Evolutionary conservation across 1,140 invertebrate species (phyloP), one percentile per base, ranked within the genome.

Genomic region (Physella acuta): DNA sequence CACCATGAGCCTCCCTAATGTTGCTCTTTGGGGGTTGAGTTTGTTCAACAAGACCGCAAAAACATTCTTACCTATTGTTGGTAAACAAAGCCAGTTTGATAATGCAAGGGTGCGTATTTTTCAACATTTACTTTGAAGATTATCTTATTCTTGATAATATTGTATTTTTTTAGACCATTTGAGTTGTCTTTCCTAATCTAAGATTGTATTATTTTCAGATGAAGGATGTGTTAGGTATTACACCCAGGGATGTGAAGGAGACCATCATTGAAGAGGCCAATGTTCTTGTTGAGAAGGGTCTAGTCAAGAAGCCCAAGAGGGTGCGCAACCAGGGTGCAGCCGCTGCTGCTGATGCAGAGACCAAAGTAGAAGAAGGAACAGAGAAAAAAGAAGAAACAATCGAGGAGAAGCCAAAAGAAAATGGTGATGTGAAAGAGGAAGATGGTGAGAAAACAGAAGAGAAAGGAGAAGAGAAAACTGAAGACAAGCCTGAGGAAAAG

Each of bases 191-290:
- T 44, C n/a, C 5, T n/a, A 16, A n/a, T 63, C 31, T n/a, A 14
- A 31, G 26, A 31, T 5, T 31, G 5, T 61, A 24, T 33, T 49
- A 31, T 51, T 55, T 67, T 16, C 72, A 85, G 83, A 84, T 86
- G 78, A 82, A 81, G 73, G 79, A 82, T 53, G 72, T 85, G 20
- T 76, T 87, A 16, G 82, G 78, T n/a, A 80, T 87, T 24, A 77
- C 79, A 44, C 85, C 83, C 55, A 73, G 73, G 36, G 78, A 85
- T 60, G 64, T 78, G 8, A 82, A 86, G 67, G 80, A 83, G 11
- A 85, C 85, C 1, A 67, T 88, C 4, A 75, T 87, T 37, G 87
- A 88, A 56, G 87, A 86, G 81, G 85, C 84, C 5, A 84, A 87
- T 71, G 84, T 83, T 68, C 72, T 88, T 60, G 86, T 88, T 53